These are phyloP conservation scores for Botia almorhae DNA, from an alignment of 2,797 vertebrate species.

Conservation along the genomic window DNA sequence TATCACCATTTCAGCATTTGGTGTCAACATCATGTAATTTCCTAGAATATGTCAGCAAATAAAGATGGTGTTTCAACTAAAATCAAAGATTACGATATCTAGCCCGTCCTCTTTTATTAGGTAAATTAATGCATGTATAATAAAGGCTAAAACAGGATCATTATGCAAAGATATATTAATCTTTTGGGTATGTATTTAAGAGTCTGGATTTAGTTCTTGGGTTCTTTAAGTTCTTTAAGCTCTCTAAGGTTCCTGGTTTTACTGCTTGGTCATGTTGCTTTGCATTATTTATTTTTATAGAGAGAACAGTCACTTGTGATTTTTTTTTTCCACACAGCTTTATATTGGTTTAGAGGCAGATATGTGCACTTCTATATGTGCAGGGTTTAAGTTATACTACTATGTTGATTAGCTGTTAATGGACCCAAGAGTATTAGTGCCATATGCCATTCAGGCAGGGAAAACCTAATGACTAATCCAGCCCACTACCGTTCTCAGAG, in stretches of 20 bases:
- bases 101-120: neutral
- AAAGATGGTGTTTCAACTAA: conserved; percentile 7
- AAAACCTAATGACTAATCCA: conserved; percentile 55
- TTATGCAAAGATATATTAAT: neutral
- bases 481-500: conserved; percentile 20
- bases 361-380: conserved; percentile 44
- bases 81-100: conserved; percentile 20
- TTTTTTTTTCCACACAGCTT: conserved; percentile 40
- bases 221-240: too few relatives aligned
- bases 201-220: conserved; percentile 4
- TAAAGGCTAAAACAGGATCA: neutral
- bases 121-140: neutral
- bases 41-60: neutral
- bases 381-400: conserved; percentile 41
- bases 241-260: conserved; percentile 1
- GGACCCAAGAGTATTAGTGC: conserved; percentile 48
- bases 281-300: conserved; percentile 52
- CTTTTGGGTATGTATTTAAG: conserved; percentile 22
- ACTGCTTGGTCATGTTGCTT: conserved; percentile 31
- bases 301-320: conserved; percentile 3
- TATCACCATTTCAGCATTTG: neutral
- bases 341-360: conserved; percentile 41
- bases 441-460: conserved; percentile 46
- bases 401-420: conserved; percentile 48
- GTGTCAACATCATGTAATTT: neutral